phyloP scores from a whole-genome alignment of 2,113 vertebrate species.

The Xiphophorus maculatus region DNA sequence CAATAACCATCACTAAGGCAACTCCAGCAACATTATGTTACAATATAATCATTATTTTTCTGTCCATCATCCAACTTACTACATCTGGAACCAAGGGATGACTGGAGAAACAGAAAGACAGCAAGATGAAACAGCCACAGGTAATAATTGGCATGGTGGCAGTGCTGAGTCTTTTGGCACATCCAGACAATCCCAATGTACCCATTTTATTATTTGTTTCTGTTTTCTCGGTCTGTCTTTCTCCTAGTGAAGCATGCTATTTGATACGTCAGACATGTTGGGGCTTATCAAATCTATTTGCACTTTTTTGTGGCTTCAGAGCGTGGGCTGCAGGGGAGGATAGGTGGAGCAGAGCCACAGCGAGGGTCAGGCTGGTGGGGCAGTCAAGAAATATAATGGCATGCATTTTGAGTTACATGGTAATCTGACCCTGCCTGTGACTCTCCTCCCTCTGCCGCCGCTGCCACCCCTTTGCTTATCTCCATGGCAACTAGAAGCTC shows the following conservation, averaged over 20 bases:
- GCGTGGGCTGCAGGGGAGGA: constrained; percentile 31
- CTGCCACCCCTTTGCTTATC: constrained; percentile 59
- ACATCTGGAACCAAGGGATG: background rate
- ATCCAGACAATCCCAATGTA: background rate
- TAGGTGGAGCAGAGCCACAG: constrained; percentile 33
- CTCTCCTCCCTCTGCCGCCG: constrained; percentile 33
- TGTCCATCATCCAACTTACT: background rate
- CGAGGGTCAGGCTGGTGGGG: background rate
- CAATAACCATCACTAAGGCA: background rate
- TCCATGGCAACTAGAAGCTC: constrained; percentile 73
- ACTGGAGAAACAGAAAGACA: background rate
- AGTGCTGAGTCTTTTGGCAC: background rate
- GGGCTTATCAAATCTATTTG: constrained; percentile 63
- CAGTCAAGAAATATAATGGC: constrained; percentile 72
- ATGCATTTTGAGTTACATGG: constrained; percentile 78
- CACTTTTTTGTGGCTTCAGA: constrained; percentile 49
- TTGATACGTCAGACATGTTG: constrained; percentile 47
- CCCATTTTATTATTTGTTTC: background rate
- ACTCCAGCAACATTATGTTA: background rate
- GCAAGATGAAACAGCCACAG: background rate
- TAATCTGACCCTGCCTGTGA: constrained; percentile 78
- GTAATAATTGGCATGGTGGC: background rate
- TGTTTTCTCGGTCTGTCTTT: constrained; percentile 25
- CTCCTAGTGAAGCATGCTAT: constrained; percentile 20
- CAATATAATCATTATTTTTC: background rate